Base-by-base conservation (phyloP, 1,140 invertebrate genomes). In the Hylaeus volcanicus region DNA sequence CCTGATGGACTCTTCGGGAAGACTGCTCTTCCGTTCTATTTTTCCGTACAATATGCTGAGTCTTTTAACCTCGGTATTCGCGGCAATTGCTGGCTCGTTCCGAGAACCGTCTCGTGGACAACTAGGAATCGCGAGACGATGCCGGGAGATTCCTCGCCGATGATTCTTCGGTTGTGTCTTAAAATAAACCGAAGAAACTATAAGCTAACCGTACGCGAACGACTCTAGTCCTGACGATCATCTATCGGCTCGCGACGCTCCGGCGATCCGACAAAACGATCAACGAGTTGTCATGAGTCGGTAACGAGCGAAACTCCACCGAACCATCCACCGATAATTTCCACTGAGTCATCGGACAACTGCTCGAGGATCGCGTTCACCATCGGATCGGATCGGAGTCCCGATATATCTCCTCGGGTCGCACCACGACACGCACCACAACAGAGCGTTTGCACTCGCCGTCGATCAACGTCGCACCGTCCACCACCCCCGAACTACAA, bases 341-440 rank as follows among this genome's bases (percentile, higher is more conserved):
- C 48, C 73, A 65, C 37, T 8, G 6, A 14, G 48, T 65, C 48
- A 65, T 39, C 71, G 43, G 39, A 37, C 41, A 9, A 14, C 15
- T 11, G 39, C 3, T 45, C 12, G 51, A 2, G 15, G 43, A 73
- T 48, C 60, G 56, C 68, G 58, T 12, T 65, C 69, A 79, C 48
- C 60, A 58, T 73, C 15, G 2, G 43, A 15, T 26, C 26, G 26
- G 26, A 26, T 26, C 26, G 26, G 26, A 63, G 26, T 63, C 63
- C 43, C 41, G 14, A 8, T 5, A 8, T 5, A 37, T 68, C 43
- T 3, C 6, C 8, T 5, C 51, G 26, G n/a, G 56, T 64, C 41
- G 45, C 76, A 73, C 48, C 39, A 64, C 11, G 51, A 65, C 69
- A 39, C n/a, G 69, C 65, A 70, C 65, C 65, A 51, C n/a, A 61